Percentiles rank a stretch among this genome's conserved stretches.
Conservation (phyloP, 37 sponge, comb jelly and placozoan genomes). For the Agelas oroides region DNA sequence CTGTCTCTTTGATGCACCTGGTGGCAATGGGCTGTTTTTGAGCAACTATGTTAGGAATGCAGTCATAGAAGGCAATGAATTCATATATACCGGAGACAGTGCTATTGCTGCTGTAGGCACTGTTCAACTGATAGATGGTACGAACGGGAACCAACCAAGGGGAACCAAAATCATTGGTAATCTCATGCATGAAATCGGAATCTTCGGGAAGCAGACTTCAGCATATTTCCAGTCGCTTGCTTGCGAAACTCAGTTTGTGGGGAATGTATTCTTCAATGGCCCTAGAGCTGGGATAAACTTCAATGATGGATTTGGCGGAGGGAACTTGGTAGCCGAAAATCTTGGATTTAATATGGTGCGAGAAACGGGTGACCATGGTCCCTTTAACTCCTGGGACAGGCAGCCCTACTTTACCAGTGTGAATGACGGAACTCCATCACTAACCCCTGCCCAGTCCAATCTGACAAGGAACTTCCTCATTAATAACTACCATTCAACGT, state of each 20-base stretch:
- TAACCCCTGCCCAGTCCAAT: constrained; percentile 36
- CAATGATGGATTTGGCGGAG: constrained; percentile 81
- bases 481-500: constrained; percentile 55
- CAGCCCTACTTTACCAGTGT: constrained; percentile 41
- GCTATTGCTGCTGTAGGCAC: constrained; percentile 63
- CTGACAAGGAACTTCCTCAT: constrained; percentile 53
- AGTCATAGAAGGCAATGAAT: constrained; percentile 44
- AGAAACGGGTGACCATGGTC: constrained; percentile 69
- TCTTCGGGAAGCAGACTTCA: constrained; percentile 59
- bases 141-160: constrained; percentile 45
- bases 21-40: constrained; percentile 59
- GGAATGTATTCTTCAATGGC: constrained; percentile 75
- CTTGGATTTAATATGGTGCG: constrained; percentile 64
- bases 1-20: constrained; percentile 43
- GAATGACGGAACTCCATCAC: constrained; percentile 34
- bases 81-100: constrained; percentile 57
- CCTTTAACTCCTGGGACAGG: constrained; percentile 68
- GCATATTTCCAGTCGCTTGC: constrained; percentile 52
- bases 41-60: constrained; percentile 54
- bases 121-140: constrained; percentile 57
- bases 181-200: constrained; percentile 65
- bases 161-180: constrained; percentile 50
- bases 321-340: constrained; percentile 43
- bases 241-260: constrained; percentile 43
- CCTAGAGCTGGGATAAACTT: constrained; percentile 76